These are phyloP conservation scores for Lepetodrilus schrolli DNA, from an alignment of 2,888 invertebrate species.

Conservation along the genomic window DNA sequence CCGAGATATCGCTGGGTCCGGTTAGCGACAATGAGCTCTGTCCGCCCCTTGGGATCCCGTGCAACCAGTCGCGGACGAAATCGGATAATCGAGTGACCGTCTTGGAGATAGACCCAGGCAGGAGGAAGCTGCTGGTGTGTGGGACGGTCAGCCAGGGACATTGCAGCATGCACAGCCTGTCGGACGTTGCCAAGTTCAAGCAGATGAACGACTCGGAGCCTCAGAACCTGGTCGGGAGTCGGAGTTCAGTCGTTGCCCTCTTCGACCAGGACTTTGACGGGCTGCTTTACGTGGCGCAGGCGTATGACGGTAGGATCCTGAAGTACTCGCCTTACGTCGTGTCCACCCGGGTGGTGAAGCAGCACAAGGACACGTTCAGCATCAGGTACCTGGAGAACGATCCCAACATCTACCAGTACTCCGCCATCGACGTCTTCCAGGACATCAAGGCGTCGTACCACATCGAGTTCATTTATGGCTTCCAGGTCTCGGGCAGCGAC, in stretches of 20 bases:
- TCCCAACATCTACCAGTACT: background rate
- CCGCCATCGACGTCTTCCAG: constrained; percentile 32
- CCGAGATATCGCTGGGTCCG: constrained; percentile 30
- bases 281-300: constrained; percentile 48
- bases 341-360: constrained; percentile 38
- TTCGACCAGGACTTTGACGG: background rate
- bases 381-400: constrained; percentile 28
- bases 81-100: constrained; percentile 49
- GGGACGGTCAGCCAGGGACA: constrained; percentile 50
- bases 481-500: constrained; percentile 58
- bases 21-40: constrained; percentile 31
- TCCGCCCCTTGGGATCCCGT: constrained; percentile 21
- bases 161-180: constrained; percentile 46
- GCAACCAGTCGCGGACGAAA: background rate
- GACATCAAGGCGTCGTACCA: constrained; percentile 29
- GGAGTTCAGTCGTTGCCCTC: constrained; percentile 35
- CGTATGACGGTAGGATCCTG: constrained; percentile 45
- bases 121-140: constrained; percentile 47
- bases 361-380: background rate
- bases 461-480: constrained; percentile 67
- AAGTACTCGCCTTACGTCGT: constrained; percentile 41
- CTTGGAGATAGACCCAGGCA: constrained; percentile 43
- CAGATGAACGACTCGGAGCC: constrained; percentile 1
- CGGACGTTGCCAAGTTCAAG: constrained; percentile 35
- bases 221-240: constrained; percentile 35